Base-by-base conservation (phyloP, 2,888 invertebrate species). In the Synergus umbraculus region DNA sequence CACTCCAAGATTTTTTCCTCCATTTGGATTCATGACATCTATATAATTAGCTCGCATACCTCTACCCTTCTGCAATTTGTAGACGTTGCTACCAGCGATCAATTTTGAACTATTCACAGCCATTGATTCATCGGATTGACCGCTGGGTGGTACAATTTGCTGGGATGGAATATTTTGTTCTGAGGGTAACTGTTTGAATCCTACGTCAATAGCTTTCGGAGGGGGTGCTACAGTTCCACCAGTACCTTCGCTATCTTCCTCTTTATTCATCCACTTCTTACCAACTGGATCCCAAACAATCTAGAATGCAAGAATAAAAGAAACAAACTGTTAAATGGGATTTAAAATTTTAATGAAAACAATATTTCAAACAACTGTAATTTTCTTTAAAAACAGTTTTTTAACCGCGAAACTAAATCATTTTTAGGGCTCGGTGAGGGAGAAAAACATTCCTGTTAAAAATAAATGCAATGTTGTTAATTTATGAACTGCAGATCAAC, bases 281-380 rank as follows among this genome's bases (percentile, higher is more conserved):
- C 94, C 95, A n/a, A 95, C 95, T 79, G 96, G 94, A 93, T 98
- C 98, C 98, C 98, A 98, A 78, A 98, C 96, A 93, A 98, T 98
- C 97, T 97, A 91, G 63, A 86, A 85, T 84, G 69, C 37, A 43
- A 29, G 64, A 69, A 54, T 60, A 29, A 77, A 66, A 77, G 43
- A 78, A 46, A 65, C 9, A 64, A 60, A 43, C 9, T 5, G 22
- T 13, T 60, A 18, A 67, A 67, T 18, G 13, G 18, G 13, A 46
- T 13, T 63, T 63, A 1, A 63, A 63, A 13, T 13, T 60, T 63
- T 13, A 29, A 29, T 22, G 1, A 60, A 4, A 4, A 1, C n/a
- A 22, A 22, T 22, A 22, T 22, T 60, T 60, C 10, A 5, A 8
- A 5, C 4, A 60, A 12, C 12, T 22, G 12, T 22, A 18, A 7